These are phyloP conservation scores for Augochlorella aurata DNA, from an alignment of 2,888 invertebrate species.

Conservation along the genomic window DNA sequence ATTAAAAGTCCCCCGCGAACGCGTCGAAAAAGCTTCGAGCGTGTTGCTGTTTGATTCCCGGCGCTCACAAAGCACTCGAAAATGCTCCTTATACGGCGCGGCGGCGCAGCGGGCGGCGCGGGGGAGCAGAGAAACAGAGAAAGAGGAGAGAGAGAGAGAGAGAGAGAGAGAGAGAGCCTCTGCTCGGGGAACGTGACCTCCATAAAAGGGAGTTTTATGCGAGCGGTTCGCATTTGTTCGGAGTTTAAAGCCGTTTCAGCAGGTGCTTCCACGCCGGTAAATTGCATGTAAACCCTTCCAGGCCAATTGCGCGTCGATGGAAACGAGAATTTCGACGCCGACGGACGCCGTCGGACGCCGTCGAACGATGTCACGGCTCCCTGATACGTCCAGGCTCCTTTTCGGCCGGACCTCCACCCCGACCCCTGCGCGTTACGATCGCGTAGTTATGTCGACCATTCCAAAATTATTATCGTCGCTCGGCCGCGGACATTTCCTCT, in stretches of 20 bases:
- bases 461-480: neutral
- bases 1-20: conserved; percentile 57
- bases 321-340: conserved; percentile 31
- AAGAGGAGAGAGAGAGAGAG: neutral
- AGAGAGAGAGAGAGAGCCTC: neutral
- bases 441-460: neutral
- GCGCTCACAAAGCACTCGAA: conserved; percentile 44
- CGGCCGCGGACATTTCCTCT: neutral
- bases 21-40: conserved; percentile 41
- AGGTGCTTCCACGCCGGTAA: conserved; percentile 47
- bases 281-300: conserved; percentile 53
- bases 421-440: neutral
- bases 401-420: neutral
- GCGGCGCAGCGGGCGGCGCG: neutral
- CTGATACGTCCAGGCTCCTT: neutral
- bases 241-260: conserved; percentile 54
- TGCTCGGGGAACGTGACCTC: conserved; percentile 37
- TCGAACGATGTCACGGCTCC: no score
- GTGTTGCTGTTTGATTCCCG: conserved; percentile 58
- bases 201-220: conserved; percentile 59
- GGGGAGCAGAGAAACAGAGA: neutral
- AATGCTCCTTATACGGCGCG: conserved; percentile 51
- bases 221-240: conserved; percentile 51
- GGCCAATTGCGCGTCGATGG: conserved; percentile 34
- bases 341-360: neutral